Evolutionary conservation across 2,797 vertebrate genomes (phyloP).

Genomic region (Zenarchopterus dispar): DNA sequence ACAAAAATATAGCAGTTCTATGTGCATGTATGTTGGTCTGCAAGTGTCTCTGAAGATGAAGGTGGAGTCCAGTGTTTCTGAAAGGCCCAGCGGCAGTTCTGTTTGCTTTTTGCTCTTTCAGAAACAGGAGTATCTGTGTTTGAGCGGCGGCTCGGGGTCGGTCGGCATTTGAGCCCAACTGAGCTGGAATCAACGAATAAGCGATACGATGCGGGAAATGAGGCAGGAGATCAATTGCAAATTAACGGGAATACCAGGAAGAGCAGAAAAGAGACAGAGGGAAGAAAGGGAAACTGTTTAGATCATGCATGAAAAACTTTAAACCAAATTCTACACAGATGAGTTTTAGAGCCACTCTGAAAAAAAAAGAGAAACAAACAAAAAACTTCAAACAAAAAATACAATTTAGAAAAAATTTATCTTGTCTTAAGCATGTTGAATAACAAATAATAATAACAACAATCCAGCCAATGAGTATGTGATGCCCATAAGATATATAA

Average conservation of each 20-base stretch:
- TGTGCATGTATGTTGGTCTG: constrained; percentile 6
- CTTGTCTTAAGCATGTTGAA: no score
- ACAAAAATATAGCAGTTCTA: constrained; percentile 1
- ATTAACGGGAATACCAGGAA: constrained; percentile 34
- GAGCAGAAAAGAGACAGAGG: constrained; percentile 43
- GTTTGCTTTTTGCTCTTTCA: constrained; percentile 62
- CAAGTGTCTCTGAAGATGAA: constrained; percentile 37
- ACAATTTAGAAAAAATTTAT: no score
- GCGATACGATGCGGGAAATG: constrained; percentile 58
- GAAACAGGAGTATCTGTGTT: constrained; percentile 86
- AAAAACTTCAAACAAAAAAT: neutral
- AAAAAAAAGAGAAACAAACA: no score
- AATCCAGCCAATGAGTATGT: no score
- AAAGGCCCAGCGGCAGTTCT: constrained; percentile 37
- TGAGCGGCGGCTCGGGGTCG: constrained; percentile 80
- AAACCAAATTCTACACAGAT: neutral
- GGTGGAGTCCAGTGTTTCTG: constrained; percentile 59
- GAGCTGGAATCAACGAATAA: constrained; percentile 76
- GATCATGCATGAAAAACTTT: constrained; percentile 27
- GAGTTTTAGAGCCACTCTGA: neutral
- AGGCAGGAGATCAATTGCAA: constrained; percentile 15
- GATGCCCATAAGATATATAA: no score
- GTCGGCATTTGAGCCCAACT: constrained; percentile 82
- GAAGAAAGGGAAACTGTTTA: constrained; percentile 60
- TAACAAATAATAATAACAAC: no score